Evolutionary conservation across 2,797 vertebrate species (phyloP).

Genomic region (Aeoliscus strigatus): DNA sequence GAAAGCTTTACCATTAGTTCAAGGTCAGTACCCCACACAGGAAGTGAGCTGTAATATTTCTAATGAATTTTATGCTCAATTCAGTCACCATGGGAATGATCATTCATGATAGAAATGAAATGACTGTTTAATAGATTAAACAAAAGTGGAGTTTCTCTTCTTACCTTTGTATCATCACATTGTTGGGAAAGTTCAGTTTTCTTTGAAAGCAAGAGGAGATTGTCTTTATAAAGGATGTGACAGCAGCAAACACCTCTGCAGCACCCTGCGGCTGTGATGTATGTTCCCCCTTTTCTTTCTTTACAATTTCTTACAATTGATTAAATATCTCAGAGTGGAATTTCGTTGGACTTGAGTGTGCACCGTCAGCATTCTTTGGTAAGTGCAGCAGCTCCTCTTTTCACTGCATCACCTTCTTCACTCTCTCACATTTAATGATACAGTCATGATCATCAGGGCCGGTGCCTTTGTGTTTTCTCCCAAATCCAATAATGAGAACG

Average conservation of each 20-base stretch:
- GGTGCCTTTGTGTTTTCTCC: no score
- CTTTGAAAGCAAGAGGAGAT: neutral
- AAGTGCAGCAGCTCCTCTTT: constrained; percentile 13
- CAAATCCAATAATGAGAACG: no score
- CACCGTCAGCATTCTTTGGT: constrained; percentile 22
- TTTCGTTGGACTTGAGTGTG: constrained; percentile 22
- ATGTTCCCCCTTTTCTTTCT: constrained; percentile 2
- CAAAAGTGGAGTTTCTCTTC: no score
- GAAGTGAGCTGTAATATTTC: constrained; percentile 5
- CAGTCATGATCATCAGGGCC: no score
- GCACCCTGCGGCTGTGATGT: neutral
- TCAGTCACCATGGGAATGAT: constrained; percentile 15
- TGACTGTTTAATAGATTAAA: no score
- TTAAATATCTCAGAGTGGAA: constrained; percentile 12
- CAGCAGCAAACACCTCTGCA: no score
- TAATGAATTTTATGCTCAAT: constrained; percentile 17
- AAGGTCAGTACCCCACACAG: constrained; percentile 34
- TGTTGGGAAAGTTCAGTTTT: no score
- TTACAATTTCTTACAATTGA: constrained; percentile 31
- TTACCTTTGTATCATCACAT: no score
- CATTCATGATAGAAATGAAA: constrained; percentile 6
- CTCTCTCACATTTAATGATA: no score
- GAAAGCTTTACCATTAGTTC: constrained; percentile 44
- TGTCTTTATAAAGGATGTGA: no score
- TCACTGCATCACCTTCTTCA: no score